Base-by-base conservation (phyloP, 2,113 vertebrate genomes). In the Caretta caretta region DNA sequence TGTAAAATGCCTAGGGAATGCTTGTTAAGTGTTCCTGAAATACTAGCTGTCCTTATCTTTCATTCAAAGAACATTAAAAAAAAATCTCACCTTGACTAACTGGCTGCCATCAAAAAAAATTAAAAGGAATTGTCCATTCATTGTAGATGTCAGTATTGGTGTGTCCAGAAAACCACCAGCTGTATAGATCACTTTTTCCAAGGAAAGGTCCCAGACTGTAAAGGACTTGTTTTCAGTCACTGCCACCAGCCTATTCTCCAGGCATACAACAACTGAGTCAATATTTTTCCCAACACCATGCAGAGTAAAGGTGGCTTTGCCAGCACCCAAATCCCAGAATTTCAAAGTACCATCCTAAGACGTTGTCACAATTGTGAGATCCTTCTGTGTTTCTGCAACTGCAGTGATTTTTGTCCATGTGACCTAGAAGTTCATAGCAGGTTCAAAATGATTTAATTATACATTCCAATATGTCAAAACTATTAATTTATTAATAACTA, bases 181-280 rank as follows among this genome's bases (percentile, higher is more conserved):
- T 31, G 87, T 84, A 76, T 97, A 98, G 38, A 98, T 86, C 84
- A 98, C 92, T 89, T 69, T 97, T 42, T 96, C 96, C 19, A 96
- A 95, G 48, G 96, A 91, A 87, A 98, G 92, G 57, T 98, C 98
- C 97, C 97, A 98, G 80, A 98, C 96, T 95, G 98, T 97, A 48
- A 98, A 93, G 27, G 83, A 93, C 84, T 97, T 96, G 25, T 95
- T 95, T 93, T 97, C 95, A 59, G 97, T 90, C 56, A 98, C 31
- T n/a, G 97, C 98, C 29, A 98, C 96, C 90, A 98, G 84, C 29
- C 50, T 96, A 81, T 98, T 98, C 24, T 98, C 93, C 92, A 98
- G 92, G 79, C 97, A 97, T 12, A 98, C 92, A 13, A 81, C 91
- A 76, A 98, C 87, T 3, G 93, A 96, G 89, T 97, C 96, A 17